Evolutionary conservation across 2,113 vertebrate species (phyloP).

Genomic region (Platysternon megacephalum): DNA sequence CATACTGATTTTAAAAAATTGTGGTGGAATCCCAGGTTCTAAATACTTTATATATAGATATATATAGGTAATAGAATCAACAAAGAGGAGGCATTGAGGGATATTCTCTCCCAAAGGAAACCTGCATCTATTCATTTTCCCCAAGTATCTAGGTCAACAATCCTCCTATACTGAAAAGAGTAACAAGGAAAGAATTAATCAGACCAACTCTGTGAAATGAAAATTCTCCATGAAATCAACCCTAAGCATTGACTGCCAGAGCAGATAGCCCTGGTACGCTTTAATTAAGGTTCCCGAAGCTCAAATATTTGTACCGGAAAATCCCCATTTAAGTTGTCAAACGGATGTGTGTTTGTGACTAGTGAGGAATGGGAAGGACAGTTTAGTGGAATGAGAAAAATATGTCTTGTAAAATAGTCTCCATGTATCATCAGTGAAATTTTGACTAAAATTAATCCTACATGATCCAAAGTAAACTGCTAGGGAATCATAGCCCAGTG

Average conservation of each 20-base stretch:
- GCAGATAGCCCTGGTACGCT: background rate
- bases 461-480: background rate
- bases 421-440: background rate
- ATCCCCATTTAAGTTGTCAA: background rate
- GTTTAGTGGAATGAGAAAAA: fast-evolving
- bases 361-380: background rate
- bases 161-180: background rate
- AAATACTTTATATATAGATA: background rate
- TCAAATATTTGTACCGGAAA: background rate
- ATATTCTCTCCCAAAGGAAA: background rate
- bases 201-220: background rate
- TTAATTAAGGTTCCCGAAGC: background rate
- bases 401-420: background rate
- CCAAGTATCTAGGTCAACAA: background rate
- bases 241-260: background rate
- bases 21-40: background rate
- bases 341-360: background rate
- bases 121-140: background rate
- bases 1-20: no score
- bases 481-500: background rate
- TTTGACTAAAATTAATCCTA: background rate
- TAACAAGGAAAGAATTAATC: background rate
- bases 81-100: background rate
- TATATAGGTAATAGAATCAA: background rate
- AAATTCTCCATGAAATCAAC: background rate